Evolutionary conservation across 1,140 invertebrate species (phyloP), one percentile per base, ranked within the genome.

Genomic region (Saxidomus purpurata): DNA sequence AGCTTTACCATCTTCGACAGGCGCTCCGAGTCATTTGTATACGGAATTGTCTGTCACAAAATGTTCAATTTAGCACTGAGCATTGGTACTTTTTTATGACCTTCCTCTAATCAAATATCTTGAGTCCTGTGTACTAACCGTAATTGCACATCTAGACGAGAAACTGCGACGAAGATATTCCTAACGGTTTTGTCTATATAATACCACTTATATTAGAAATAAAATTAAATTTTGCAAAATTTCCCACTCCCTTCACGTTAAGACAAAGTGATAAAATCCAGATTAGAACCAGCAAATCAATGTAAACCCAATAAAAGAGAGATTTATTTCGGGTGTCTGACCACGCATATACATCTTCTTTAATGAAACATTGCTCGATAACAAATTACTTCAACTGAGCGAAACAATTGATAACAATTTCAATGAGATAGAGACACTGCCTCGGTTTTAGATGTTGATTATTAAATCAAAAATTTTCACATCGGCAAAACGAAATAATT

Each of bases 261-360:
- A 47, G 38, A 49, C 38, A 31, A 34, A 31, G 74, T 77, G 74
- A 77, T 77, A 77, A 77, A 77, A 28, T 52, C 74, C 74, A 47
- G 38, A 77, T 77, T 77, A 77, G 74, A 77, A 34, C 43, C 25
- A 28, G 22, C 40, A 47, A 77, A 52, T 77, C 74, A 49, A 77
- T 77, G 74, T 47, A 49, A 77, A 77, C 43, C 74, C 40, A 77
- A 77, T 77, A 77, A 77, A 28, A 49, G 43, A 49, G n/a, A 77
- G 74, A 77, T 77, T 77, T 77, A 77, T 49, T 77, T 49, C 19
- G 17, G 40, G 43, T 31, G 74, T 77, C 74, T 77, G 74, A 77
- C 74, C 43, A 77, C 38, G n/a, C 43, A 47, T 77, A 77, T 77
- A 77, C 40, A 77, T 74, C 74, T 79, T 79, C 76, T 79, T 59